A percentile compares a stretch with the other conserved stretches of the same genome.
Evolutionary conservation across 2,113 vertebrate species (phyloP).

Genomic region (Tiliqua scincoides): DNA sequence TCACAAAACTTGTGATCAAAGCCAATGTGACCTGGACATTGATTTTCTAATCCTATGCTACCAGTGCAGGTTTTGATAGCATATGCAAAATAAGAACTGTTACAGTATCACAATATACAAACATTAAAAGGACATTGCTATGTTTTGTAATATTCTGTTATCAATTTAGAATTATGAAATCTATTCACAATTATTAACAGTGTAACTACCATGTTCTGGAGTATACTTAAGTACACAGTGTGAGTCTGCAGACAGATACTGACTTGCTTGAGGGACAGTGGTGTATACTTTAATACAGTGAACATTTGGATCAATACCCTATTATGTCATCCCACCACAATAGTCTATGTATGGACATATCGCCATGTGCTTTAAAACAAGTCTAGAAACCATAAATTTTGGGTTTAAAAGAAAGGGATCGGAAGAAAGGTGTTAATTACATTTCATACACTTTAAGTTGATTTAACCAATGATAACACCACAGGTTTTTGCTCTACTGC

Average conservation of each 20-base stretch:
- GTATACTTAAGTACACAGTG: slow-evolving; percentile 61
- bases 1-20: slow-evolving; percentile 66
- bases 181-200: slow-evolving; percentile 69
- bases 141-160: slow-evolving; percentile 40
- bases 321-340: slow-evolving; percentile 27
- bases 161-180: slow-evolving; percentile 52
- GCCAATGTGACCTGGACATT: slow-evolving; percentile 65
- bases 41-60: slow-evolving; percentile 57
- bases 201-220: slow-evolving; percentile 69
- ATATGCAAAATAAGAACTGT: slow-evolving; percentile 48
- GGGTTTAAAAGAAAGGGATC: slow-evolving; percentile 41
- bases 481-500: slow-evolving; percentile 13
- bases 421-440: slow-evolving; percentile 54
- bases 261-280: slow-evolving; percentile 52
- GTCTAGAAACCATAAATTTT: slow-evolving; percentile 23
- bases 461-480: slow-evolving; percentile 37
- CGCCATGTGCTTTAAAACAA: slow-evolving; percentile 39
- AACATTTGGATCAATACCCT: slow-evolving; percentile 30
- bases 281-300: slow-evolving; percentile 22
- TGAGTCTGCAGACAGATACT: slow-evolving; percentile 47
- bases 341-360: slow-evolving; percentile 27
- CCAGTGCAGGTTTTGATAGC: slow-evolving; percentile 53
- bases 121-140: slow-evolving; percentile 23
- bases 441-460: slow-evolving; percentile 65
- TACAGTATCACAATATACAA: slow-evolving; percentile 52